Base-by-base conservation (phyloP, 2,888 invertebrate species). In the Anaspis maculata region DNA sequence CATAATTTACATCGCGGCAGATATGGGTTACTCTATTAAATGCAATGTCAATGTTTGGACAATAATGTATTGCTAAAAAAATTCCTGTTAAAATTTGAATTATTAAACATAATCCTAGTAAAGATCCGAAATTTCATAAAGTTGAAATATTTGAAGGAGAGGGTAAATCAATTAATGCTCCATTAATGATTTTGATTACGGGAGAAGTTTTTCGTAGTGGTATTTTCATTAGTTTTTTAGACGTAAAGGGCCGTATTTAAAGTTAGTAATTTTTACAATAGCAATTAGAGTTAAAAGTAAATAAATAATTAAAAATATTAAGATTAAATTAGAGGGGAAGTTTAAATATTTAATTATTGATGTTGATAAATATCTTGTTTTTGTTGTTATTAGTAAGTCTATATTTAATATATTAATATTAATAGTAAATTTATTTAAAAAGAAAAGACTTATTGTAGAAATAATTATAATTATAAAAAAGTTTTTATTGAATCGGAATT, bases 71-170 rank as follows among this genome's bases (percentile, higher is more conserved):
- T 0, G 80, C 72, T 68, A 82, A 57, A 59, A 83, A 77, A 57
- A 82, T 48, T 25, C 81, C 82, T 15, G 79, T 75, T 34, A 77
- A 41, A 65, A 80, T 76, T 76, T 83, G 80, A 37, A 72, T 69
- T 10, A 72, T 64, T 71, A 79, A 63, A 50, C 74, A 77, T 61
- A 79, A 39, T 25, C 73, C 76, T 69, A 79, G 48, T 51, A 79
- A 45, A 0, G 78, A 79, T 3, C 78, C 79, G 67, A 79, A 79
- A 63, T 82, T 81, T 77, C 81, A 82, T 70, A 72, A 71, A 19
- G 62, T 42, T 25, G 73, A 73, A 59, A 79, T 77, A 68, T 77
- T 78, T 14, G 70, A 63, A 0, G 78, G 77, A 0, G 74, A 60
- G 0, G 78, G 79, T 48, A 79, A 45, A 50, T 74, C 72, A 56